Conservation (phyloP, 2,888 invertebrate species). For the Congeria kusceri region DNA sequence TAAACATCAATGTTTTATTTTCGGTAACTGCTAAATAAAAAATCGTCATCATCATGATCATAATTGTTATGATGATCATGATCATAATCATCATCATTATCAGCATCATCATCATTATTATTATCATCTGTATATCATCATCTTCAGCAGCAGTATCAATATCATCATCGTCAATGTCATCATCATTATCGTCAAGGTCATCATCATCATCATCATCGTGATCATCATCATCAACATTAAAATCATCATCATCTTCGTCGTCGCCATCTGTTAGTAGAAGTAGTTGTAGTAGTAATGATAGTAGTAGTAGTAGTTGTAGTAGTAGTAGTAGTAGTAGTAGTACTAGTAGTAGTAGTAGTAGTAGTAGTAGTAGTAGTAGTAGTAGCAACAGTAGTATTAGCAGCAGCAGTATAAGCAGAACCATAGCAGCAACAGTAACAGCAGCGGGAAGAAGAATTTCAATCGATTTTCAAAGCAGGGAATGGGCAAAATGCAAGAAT, state of each 20-base stretch:
- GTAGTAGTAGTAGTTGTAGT: no score
- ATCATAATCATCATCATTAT: background rate
- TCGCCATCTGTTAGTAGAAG: no score
- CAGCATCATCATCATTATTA: slow-evolving; percentile 3
- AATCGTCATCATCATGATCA: slow-evolving; percentile 1
- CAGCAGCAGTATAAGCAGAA: no score
- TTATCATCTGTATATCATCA: slow-evolving; percentile 1
- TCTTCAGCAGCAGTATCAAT: background rate
- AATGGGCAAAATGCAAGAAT: no score
- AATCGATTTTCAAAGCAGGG: no score
- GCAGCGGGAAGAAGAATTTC: no score
- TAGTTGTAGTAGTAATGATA: no score
- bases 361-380: no score
- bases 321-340: no score
- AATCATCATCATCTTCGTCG: background rate
- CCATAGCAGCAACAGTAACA: no score
- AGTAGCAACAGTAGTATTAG: no score
- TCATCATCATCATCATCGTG: background rate
- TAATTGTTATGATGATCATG: slow-evolving; percentile 7
- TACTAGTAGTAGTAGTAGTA: no score
- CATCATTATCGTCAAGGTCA: background rate
- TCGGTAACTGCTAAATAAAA: background rate
- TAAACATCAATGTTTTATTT: slow-evolving; percentile 8
- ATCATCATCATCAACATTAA: slow-evolving; percentile 1
- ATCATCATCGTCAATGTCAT: background rate